Base-by-base conservation (phyloP, 1,140 invertebrate genomes). In the Drosophila gunungcola region DNA sequence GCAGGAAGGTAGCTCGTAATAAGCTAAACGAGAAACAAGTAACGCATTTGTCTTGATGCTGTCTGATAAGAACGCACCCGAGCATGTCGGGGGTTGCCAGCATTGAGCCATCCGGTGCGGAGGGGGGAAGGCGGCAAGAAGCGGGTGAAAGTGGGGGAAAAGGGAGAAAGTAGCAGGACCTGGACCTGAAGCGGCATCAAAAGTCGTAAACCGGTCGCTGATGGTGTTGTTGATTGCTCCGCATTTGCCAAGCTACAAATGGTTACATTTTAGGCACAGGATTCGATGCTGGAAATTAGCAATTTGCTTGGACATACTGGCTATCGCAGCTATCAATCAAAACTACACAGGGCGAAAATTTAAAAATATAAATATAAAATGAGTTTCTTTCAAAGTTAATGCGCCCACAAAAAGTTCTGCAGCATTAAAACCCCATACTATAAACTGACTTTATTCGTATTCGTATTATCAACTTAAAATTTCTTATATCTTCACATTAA, bases 31-130 rank as follows among this genome's bases (percentile, higher is more conserved):
- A 88, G 88, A 83, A 78, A 88, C 89, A 91, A 89, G 77, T 84
- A 89, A 91, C 80, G 80, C 83, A 91, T 89, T 89, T 91, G 88
- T 91, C 86, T 91, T 80, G 89, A 89, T 91, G 80, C 83, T 77
- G 83, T 73, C 83, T 79, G 89, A 91, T 91, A 91, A 91, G 84
- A 74, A 61, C 80, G 45, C 51, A 48, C 65, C 75, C 54, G 45
- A 42, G 41, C 72, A 34, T 39, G 39, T 74, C 60, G 80, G 74
- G 80, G 83, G 84, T 89, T 83, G 85, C 48, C 16, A 41, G 48
- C 49, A 70, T 70, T 57, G 69, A 73, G 72, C 39, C 83, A 78
- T 75, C 61, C 73, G 43, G 38, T 45, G 11, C 32, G 12, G 7
- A 27, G 16, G 67, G 67, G 51, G 41, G n/a, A 38, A 13, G 16